These are phyloP conservation scores for Carduelis carduelis DNA, from an alignment of 2,797 vertebrate species.

Conservation along the genomic window DNA sequence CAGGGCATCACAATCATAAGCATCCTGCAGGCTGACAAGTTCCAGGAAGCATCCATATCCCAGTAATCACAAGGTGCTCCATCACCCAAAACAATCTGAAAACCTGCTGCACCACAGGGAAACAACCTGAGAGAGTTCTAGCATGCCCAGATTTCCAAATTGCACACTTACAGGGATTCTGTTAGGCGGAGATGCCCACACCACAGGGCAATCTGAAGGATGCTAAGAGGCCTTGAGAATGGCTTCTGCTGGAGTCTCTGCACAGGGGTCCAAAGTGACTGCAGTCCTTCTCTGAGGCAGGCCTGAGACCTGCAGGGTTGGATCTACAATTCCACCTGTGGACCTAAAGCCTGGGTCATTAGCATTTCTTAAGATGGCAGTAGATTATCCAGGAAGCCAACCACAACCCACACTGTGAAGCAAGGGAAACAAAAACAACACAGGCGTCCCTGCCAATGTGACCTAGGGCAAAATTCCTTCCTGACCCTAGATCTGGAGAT, in stretches of 20 bases:
- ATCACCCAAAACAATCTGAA: background rate
- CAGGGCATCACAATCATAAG: background rate
- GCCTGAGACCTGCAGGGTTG: background rate
- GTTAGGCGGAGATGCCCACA: background rate
- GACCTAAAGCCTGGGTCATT: background rate
- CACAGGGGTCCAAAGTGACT: background rate
- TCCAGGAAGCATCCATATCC: background rate
- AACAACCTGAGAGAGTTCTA: background rate
- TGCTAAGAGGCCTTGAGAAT: background rate
- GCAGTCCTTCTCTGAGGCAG: background rate
- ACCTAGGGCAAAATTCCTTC: conserved; percentile 61
- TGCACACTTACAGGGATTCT: background rate
- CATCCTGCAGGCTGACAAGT: background rate
- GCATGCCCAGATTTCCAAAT: background rate
- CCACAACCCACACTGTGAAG: background rate
- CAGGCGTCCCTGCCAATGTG: background rate
- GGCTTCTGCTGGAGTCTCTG: background rate
- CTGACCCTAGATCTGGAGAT: conserved; percentile 49
- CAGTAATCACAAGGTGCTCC: background rate
- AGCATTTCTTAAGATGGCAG: conserved; percentile 17
- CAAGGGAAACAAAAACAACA: conserved; percentile 34
- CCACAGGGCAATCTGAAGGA: background rate
- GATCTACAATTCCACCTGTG: background rate
- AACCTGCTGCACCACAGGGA: background rate
- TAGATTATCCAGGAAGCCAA: conserved; percentile 15